Conservation (phyloP, 2,797 vertebrate genomes). For the Hyperoplus lanceolatus region DNA sequence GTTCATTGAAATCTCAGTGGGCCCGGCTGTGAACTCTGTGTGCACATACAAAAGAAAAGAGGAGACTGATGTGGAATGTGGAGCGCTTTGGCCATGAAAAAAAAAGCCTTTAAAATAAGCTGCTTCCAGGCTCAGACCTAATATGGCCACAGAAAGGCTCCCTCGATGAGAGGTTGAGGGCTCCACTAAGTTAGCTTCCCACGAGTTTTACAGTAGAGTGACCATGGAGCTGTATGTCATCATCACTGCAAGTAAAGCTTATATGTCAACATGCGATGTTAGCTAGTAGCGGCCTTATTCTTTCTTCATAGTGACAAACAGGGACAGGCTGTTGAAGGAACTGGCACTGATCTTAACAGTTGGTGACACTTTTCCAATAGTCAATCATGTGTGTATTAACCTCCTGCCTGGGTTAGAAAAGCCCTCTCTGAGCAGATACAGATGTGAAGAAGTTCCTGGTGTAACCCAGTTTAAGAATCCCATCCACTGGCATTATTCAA, state of each 20-base stretch:
- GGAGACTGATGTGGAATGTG: constrained; percentile 14
- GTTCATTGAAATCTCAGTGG: constrained; percentile 60
- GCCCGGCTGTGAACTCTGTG: constrained; percentile 22
- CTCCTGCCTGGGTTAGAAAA: not conserved
- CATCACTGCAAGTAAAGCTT: constrained; percentile 29
- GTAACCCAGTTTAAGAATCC: constrained; percentile 5
- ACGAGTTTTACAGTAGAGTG: constrained; percentile 18
- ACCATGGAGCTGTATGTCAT: constrained; percentile 21
- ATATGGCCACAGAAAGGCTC: constrained; percentile 22
- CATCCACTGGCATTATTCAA: not conserved
- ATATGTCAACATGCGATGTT: constrained; percentile 33
- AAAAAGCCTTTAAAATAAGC: constrained; percentile 26
- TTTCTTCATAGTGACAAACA: constrained; percentile 21
- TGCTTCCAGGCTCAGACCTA: constrained; percentile 17
- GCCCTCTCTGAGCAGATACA: not conserved
- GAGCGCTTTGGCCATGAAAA: not conserved
- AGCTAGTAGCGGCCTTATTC: not conserved
- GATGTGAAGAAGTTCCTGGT: not conserved
- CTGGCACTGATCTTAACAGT: not conserved
- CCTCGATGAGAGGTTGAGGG: not conserved
- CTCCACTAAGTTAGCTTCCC: constrained; percentile 5
- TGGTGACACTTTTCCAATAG: constrained; percentile 15
- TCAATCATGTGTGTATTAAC: not conserved
- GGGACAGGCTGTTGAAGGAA: not conserved
- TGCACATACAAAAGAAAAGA: not conserved